A percentile compares a stretch with the other conserved stretches of the same genome.
These are phyloP conservation scores for Herpailurus yagouaroundi DNA, from an alignment of 2,113 vertebrate genomes.

Conservation along the genomic window DNA sequence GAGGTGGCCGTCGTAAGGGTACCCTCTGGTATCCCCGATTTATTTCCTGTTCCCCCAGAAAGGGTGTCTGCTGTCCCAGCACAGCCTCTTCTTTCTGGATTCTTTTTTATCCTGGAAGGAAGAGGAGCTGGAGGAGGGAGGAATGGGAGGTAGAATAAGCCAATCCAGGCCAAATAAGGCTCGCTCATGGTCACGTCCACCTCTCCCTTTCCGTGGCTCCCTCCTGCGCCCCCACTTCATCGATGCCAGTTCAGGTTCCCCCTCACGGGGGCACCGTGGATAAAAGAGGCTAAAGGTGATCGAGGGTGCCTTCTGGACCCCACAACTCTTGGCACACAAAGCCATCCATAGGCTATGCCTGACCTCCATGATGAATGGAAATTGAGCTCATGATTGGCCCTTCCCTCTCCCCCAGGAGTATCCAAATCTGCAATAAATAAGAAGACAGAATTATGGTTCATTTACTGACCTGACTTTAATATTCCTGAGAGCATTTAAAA, in stretches of 20 bases:
- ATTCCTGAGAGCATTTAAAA: not conserved
- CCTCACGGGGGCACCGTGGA: not conserved
- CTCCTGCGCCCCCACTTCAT: fast-evolving
- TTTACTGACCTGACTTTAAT: not conserved
- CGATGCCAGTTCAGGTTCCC: not conserved
- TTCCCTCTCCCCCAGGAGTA: not conserved
- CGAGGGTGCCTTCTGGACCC: no score
- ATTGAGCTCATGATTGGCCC: not conserved
- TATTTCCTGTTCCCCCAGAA: not conserved
- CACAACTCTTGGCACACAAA: not conserved
- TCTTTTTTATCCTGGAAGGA: not conserved
- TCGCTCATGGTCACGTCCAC: not conserved
- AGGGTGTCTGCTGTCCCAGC: not conserved
- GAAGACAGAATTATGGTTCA: not conserved
- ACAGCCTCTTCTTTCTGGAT: not conserved
- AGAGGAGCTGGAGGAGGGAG: not conserved
- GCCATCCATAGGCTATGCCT: not conserved
- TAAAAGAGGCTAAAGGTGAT: not conserved
- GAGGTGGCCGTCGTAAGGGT: fast-evolving
- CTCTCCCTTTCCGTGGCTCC: not conserved
- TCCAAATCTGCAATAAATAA: not conserved
- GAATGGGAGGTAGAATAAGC: not conserved
- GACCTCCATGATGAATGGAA: not conserved
- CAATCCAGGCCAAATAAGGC: fast-evolving
- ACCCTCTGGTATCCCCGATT: not conserved